Percentiles rank a stretch among this genome's conserved stretches.
phyloP scores from a whole-genome alignment of 2,797 vertebrate species.

The Leptodactylus fallax region DNA sequence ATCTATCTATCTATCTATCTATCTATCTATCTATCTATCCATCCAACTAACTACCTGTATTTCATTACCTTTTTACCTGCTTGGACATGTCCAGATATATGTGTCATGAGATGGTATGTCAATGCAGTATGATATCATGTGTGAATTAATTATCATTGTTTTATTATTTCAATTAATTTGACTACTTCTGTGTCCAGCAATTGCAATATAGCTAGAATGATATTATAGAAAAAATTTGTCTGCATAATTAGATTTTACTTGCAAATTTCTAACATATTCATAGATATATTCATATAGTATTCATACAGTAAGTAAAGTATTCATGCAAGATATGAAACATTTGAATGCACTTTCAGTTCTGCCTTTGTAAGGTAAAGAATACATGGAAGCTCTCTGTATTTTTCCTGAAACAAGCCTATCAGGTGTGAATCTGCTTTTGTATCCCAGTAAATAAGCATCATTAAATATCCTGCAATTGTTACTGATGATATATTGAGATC shows the following conservation, averaged over 20 bases:
- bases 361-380: neutral
- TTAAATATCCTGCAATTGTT: slow-evolving; percentile 20
- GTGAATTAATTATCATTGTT: neutral
- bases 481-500: slow-evolving; percentile 32
- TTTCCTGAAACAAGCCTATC: neutral
- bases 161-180: neutral
- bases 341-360: neutral
- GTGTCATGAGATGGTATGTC: too few species aligned
- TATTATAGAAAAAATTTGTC: neutral
- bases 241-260: neutral
- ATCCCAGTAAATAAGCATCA: slow-evolving; percentile 3
- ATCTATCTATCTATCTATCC: too few species aligned
- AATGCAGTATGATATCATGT: too few species aligned
- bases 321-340: neutral
- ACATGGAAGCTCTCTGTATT: neutral
- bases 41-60: too few species aligned
- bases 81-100: too few species aligned
- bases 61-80: too few species aligned
- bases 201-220: neutral
- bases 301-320: neutral
- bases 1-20: too few species aligned
- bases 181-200: too few species aligned
- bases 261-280: neutral
- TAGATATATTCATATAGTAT: neutral
- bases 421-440: slow-evolving; percentile 1